Evolutionary conservation across 2,797 vertebrate species (phyloP).

Genomic region (Notolepis coatsorum): DNA sequence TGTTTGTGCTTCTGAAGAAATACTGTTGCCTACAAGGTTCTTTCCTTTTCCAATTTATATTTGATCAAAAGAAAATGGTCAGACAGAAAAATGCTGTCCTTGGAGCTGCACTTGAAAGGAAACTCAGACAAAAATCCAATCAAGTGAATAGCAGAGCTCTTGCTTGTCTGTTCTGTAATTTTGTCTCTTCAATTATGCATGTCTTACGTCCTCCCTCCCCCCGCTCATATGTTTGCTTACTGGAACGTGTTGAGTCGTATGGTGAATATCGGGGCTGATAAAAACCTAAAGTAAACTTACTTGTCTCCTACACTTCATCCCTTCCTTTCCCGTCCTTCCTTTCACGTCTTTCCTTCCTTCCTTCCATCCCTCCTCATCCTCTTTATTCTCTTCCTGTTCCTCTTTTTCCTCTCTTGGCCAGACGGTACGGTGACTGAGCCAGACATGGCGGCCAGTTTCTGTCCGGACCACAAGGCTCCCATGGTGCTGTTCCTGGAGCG

Average conservation of each 20-base stretch:
- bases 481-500: constrained; percentile 99
- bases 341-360: not conserved
- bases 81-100: no score
- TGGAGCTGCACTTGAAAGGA: not conserved
- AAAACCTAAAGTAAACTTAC: no score
- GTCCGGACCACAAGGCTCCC: constrained; percentile 97
- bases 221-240: not conserved
- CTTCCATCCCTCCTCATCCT: not conserved
- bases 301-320: not conserved
- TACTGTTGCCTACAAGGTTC: not conserved
- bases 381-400: not conserved
- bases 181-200: no score
- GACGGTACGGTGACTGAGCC: constrained; percentile 94
- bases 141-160: no score
- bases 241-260: no score
- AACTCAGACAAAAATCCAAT: not conserved
- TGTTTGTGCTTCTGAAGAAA: not conserved
- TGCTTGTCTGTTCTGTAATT: no score
- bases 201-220: not conserved
- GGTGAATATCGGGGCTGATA: no score
- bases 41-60: constrained; percentile 1
- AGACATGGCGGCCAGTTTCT: constrained; percentile 95
- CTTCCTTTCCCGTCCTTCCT: no score
- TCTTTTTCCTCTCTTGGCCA: constrained; percentile 61
- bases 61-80: no score